Evolutionary conservation across 2,113 vertebrate genomes (phyloP).

Genomic region (Sylvia atricapilla): DNA sequence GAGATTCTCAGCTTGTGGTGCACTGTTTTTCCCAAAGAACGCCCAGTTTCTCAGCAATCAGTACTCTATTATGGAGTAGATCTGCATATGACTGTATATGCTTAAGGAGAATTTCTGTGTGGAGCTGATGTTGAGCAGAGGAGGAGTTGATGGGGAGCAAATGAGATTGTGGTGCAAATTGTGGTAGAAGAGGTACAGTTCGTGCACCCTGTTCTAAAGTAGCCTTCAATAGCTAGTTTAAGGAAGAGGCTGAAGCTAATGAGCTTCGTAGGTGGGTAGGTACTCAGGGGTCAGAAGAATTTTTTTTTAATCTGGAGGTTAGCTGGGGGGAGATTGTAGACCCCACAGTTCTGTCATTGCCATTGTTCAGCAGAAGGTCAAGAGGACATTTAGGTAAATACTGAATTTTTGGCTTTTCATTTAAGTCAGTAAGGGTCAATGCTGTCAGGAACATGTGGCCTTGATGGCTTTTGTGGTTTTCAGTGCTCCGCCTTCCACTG

Average conservation of each 20-base stretch:
- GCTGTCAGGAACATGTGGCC: background rate
- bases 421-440: background rate
- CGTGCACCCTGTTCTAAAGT: background rate
- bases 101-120: background rate
- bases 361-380: background rate
- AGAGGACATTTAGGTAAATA: background rate
- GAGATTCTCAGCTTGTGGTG: background rate
- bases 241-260: background rate
- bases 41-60: background rate
- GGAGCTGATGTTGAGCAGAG: background rate
- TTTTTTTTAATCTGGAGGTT: background rate
- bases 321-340: background rate
- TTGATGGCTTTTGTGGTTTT: background rate
- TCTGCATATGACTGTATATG: background rate
- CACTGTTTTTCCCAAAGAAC: background rate
- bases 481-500: fast-evolving
- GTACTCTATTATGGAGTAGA: background rate
- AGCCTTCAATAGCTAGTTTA: background rate
- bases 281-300: background rate
- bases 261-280: background rate
- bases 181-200: background rate
- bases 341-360: background rate
- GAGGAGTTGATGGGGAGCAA: background rate
- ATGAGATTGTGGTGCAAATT: background rate
- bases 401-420: background rate